phyloP scores from a whole-genome alignment of 2,888 invertebrate species.

The Parascotia fuliginaria region DNA sequence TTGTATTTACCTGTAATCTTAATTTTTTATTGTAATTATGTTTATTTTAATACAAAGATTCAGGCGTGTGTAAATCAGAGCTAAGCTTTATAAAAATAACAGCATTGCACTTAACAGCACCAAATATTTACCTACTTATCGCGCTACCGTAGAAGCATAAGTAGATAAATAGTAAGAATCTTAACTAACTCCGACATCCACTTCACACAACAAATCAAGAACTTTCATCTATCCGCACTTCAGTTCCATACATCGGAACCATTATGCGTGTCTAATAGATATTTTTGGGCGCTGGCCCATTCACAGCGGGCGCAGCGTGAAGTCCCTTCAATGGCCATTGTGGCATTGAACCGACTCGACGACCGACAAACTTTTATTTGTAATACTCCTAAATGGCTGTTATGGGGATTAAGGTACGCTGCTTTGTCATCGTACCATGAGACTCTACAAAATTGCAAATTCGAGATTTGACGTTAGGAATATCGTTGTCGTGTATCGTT shows the following conservation, averaged over 20 bases:
- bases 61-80: too few species aligned
- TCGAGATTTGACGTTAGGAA: slow-evolving; percentile 42
- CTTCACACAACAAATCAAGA: slow-evolving; percentile 60
- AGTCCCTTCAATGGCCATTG: slow-evolving; percentile 81
- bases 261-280: slow-evolving; percentile 84
- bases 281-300: slow-evolving; percentile 79
- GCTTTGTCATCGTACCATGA: slow-evolving; percentile 73
- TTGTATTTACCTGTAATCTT: too few species aligned
- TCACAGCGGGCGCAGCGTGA: slow-evolving; percentile 79
- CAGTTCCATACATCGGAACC: slow-evolving; percentile 64
- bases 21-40: too few species aligned
- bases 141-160: slow-evolving; percentile 12
- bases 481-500: slow-evolving; percentile 44
- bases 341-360: slow-evolving; percentile 64
- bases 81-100: not conserved
- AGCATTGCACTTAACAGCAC: not conserved
- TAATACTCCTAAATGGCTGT: slow-evolving; percentile 83
- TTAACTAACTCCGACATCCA: slow-evolving; percentile 41
- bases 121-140: not conserved
- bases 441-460: slow-evolving; percentile 61
- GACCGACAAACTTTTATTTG: slow-evolving; percentile 81
- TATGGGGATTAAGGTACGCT: slow-evolving; percentile 78
- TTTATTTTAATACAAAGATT: too few species aligned
- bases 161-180: slow-evolving; percentile 16
- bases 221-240: slow-evolving; percentile 62